Conservation (phyloP, 35 echinoderm and acorn worm species). For the Apostichopus californicus region DNA sequence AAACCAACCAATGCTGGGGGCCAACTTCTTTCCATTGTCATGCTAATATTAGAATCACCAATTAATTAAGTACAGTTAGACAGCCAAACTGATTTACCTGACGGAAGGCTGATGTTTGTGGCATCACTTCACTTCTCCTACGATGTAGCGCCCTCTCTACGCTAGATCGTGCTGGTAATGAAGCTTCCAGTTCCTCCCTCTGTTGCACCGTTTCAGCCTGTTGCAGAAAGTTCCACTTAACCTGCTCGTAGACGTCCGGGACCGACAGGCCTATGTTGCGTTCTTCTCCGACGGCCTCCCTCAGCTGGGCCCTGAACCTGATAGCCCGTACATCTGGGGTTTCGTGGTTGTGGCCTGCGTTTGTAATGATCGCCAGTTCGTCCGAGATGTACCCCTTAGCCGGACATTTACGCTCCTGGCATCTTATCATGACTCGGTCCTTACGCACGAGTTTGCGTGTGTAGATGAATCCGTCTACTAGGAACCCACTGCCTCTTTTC, state of each 20-base stretch:
- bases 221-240: conserved; percentile 47
- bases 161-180: neutral
- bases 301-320: conserved; percentile 45
- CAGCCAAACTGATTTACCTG: neutral
- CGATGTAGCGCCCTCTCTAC: conserved; percentile 39
- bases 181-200: conserved; percentile 29
- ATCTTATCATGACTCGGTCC: conserved; percentile 5
- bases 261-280: conserved; percentile 29
- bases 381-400: conserved; percentile 38
- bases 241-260: conserved; percentile 41
- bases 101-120: neutral
- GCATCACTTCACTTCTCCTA: conserved; percentile 27
- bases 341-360: neutral
- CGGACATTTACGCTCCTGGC: conserved; percentile 24
- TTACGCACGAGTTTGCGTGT: neutral
- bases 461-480: conserved; percentile 44
- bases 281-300: conserved; percentile 22
- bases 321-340: conserved; percentile 31
- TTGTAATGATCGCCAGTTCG: conserved; percentile 11
- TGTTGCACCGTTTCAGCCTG: conserved; percentile 33
- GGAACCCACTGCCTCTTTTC: conserved; percentile 31
- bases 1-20: too few relatives aligned
- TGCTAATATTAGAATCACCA: too few relatives aligned
- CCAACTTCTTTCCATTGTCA: too few relatives aligned
- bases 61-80: too few relatives aligned